These are phyloP conservation scores for Oegoconia quadripuncta DNA, from an alignment of 2,888 invertebrate genomes.

Conservation along the genomic window DNA sequence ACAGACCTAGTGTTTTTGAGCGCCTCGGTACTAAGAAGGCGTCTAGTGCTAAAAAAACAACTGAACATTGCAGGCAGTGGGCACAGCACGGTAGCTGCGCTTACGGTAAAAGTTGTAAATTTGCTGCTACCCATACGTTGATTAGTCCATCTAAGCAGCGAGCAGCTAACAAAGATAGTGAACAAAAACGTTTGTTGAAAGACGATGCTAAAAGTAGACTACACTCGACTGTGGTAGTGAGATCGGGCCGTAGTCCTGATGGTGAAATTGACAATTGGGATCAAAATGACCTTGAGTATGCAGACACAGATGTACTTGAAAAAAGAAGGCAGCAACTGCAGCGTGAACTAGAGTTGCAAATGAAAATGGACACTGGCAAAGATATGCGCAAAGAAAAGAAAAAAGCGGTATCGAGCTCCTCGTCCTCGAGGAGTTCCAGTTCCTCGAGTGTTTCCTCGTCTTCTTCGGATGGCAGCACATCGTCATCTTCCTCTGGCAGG, in stretches of 20 bases:
- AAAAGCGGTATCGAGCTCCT: slow-evolving; percentile 83
- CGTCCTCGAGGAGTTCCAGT: slow-evolving; percentile 83
- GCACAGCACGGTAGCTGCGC: slow-evolving; percentile 87
- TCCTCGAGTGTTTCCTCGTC: slow-evolving; percentile 82
- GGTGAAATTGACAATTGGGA: slow-evolving; percentile 87
- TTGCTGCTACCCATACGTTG: slow-evolving; percentile 85
- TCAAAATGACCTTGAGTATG: slow-evolving; percentile 88
- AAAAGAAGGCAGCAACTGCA: slow-evolving; percentile 86
- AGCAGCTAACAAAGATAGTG: slow-evolving; percentile 82
- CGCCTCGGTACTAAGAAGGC: slow-evolving; percentile 87
- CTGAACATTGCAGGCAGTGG: slow-evolving; percentile 88
- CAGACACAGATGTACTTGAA: slow-evolving; percentile 88
- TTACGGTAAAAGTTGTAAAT: slow-evolving; percentile 88
- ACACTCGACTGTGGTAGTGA: slow-evolving; percentile 81
- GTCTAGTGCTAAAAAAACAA: slow-evolving; percentile 74
- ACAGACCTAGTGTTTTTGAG: slow-evolving; percentile 90
- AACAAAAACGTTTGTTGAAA: slow-evolving; percentile 71
- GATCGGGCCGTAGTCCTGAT: slow-evolving; percentile 79
- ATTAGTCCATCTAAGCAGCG: slow-evolving; percentile 88
- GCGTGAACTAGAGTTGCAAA: slow-evolving; percentile 87
- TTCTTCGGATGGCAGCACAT: slow-evolving; percentile 82
- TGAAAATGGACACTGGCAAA: slow-evolving; percentile 85
- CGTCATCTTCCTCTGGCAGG: slow-evolving; percentile 80
- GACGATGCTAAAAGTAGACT: slow-evolving; percentile 83
- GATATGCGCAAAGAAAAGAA: slow-evolving; percentile 84